Percentiles rank a stretch among this genome's conserved stretches.
phyloP scores from a whole-genome alignment of 37 sponge, comb jelly and placozoan species.

The Chondrosia reniformis region DNA sequence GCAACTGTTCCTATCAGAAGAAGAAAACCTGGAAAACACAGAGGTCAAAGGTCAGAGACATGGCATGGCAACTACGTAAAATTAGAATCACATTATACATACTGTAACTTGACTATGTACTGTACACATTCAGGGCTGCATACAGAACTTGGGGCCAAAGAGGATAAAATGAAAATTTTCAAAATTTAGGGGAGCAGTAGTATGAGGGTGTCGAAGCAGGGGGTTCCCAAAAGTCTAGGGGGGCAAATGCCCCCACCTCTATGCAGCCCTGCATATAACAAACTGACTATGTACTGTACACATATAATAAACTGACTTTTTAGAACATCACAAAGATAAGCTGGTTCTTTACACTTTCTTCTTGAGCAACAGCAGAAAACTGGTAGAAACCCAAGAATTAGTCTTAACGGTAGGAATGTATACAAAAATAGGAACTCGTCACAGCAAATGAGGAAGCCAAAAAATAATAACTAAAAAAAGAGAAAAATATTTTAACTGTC shows the following conservation, averaged over 20 bases:
- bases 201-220: no score
- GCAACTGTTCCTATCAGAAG: constrained; percentile 32
- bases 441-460: constrained; percentile 87
- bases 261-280: no score
- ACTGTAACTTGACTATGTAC: no score
- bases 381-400: constrained; percentile 40
- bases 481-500: background rate
- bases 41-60: no score
- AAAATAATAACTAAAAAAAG: constrained; percentile 61
- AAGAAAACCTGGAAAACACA: constrained; percentile 31
- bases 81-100: no score
- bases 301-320: constrained; percentile 26
- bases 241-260: no score
- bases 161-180: no score
- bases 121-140: no score
- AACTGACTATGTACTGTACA: no score
- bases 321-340: constrained; percentile 29
- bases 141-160: no score
- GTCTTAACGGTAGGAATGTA: constrained; percentile 85
- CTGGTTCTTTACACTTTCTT: background rate
- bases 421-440: constrained; percentile 88
- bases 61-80: background rate
- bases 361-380: constrained; percentile 39
- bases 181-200: no score
- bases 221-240: no score